Evolutionary conservation across 1,140 invertebrate genomes (phyloP), one percentile per base, ranked within the genome.

Genomic region (Laodelphax striatellus): DNA sequence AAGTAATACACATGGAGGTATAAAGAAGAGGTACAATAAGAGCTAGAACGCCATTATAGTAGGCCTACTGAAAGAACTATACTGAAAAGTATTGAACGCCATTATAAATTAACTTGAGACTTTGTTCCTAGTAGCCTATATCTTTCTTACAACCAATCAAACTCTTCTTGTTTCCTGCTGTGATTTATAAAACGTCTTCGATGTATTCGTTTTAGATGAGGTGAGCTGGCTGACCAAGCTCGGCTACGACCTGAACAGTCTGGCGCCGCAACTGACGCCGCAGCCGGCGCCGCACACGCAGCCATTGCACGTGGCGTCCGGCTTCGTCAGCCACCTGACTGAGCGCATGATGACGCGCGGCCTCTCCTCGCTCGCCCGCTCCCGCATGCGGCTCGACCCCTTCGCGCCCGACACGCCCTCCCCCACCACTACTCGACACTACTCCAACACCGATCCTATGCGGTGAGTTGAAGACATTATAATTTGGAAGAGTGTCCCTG

Each of bases 201-300:
- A 9, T 38, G 34, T 38, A 16, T 61, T 60, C 68, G 63, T 79
- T 79, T 50, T 76, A 87, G 90, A 92, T 78, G 87, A 92, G 70
- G 77, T 86, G 64, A 84, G 83, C 53, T 95, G 92, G 92, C 72
- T 97, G 63, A 77, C 80, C 10, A 78, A 85, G 52, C 79, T 95
- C 1, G 92, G 92, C 22, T 94, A 90, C 67, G 85, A 94, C 64
- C 75, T 94, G n/a, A 83, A 86, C 62, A 90, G 84, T 58, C 73
- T 96, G 54, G 86, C 90, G n/a, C 92, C 92, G 0, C 90, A 92
- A 69, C 75, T 91, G 38, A 24, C 60, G 11, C 24, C 53, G 19
- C 86, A 61, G 78, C 82, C 28, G 78, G 80, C 57, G 80, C 57
- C 14, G 58, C 66, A 78, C 24, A 76, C 79, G 65, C 71, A 76